Evolutionary conservation across 2,113 vertebrate genomes (phyloP), one percentile per base, ranked within the genome.

Genomic region (Gnathonemus echidnorhynchus): DNA sequence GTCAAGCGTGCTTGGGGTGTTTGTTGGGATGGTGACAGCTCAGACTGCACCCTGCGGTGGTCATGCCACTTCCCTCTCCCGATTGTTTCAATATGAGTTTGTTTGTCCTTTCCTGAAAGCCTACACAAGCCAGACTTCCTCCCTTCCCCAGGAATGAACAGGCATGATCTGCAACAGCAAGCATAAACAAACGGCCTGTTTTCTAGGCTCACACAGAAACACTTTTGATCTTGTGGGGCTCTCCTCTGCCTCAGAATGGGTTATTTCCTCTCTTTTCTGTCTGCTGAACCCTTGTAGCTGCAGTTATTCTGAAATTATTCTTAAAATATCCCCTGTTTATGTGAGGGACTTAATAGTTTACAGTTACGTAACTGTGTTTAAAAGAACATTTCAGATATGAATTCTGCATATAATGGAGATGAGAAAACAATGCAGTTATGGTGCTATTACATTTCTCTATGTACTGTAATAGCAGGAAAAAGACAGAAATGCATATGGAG

Each of bases 21-120:
- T 94, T 93, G 93, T 92, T 45, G 86, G 91, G 92, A 92, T 90
- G 89, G 87, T 49, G 83, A 93, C 93, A 94, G 92, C 93, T 92
- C 92, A 49, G 89, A 90, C 91, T 62, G 56, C 91, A 91, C 77
- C 93, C 88, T 85, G 42, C 88, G 91, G 92, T 84, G 89, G 90
- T 90, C 83, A 42, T 58, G 91, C 91, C 92, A 90, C 77, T 52
- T 86, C 21, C 50, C 90, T 88, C 85, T 91, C 53, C 89, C 90
- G 58, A 95, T 95, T 94, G 94, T 94, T 95, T 95, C 95, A 95
- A 95, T 93, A 95, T 95, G 94, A 95, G 93, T 94, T 93, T 94
- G 91, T 93, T 94, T 93, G 92, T 93, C 93, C 92, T 88, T 93
- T 90, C 93, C 91, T 90, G 92, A 93, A 91, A 94, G 93, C 91